Evolutionary conservation across 2,113 vertebrate genomes (phyloP), one percentile per base, ranked within the genome.

Genomic region (Boleophthalmus pectinirostris): DNA sequence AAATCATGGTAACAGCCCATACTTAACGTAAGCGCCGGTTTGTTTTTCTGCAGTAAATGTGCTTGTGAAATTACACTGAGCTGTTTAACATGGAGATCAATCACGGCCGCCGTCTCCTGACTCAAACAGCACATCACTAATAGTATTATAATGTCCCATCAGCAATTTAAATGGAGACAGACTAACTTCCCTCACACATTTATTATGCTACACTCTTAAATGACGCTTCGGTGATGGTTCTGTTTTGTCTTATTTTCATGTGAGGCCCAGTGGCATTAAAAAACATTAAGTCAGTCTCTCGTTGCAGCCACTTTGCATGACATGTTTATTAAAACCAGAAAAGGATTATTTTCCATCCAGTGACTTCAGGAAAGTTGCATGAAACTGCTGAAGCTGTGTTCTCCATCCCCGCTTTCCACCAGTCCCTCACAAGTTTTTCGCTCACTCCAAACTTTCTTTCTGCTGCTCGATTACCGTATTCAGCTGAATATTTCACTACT

Each of bases 201-300:
- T 88, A 89, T 89, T 75, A 83, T 81, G 38, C 74, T 60, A 63
- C 73, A 84, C 84, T 79, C 88, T 88, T 82, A 80, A 86, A 88
- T 88, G 85, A 89, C 79, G 74, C 77, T 74, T 66, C 70, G 72
- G 70, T 83, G 80, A 83, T 51, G 14, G 75, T 76, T 85, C 86
- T 88, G 81, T 58, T 43, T 43, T 58, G 56, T 83, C 88, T 86
- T 85, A 51, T 58, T 83, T 79, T 76, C 71, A 58, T 89, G 67
- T 63, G 73, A 86, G 76, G 78, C 76, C 82, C 77, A 67, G 12
- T 82, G 73, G 76, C 73, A 85, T 79, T 73, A 87, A 88, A 88
- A 69, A 67, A 74, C 78, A 85, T 88, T 89, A 85, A 84, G 76
- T 84, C 77, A 66, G 66, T 81, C 73, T 68, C 81, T 69, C 43